phyloP scores from a whole-genome alignment of 1,140 invertebrate species.

The Lepidurus couesii region DNA sequence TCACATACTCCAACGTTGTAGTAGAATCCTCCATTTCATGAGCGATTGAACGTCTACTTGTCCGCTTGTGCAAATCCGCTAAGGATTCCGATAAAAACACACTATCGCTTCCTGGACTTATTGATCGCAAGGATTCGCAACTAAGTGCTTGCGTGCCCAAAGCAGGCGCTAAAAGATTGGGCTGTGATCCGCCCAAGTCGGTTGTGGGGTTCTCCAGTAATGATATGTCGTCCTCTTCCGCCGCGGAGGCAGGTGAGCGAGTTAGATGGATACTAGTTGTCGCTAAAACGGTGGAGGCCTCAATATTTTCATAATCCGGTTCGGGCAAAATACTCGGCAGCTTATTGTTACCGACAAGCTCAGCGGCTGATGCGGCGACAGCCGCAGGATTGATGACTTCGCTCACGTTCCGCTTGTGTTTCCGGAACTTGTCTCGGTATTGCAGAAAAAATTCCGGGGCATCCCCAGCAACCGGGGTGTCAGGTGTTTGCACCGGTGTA shows the following conservation, averaged over 20 bases:
- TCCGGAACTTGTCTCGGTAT: slow-evolving; percentile 46
- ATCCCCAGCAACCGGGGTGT: slow-evolving; percentile 25
- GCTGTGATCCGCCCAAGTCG: background rate
- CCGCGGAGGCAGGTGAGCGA: slow-evolving; percentile 18
- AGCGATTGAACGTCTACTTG: slow-evolving; percentile 44
- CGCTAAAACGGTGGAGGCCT: background rate
- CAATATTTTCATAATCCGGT: background rate
- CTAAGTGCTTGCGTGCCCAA: slow-evolving; percentile 44
- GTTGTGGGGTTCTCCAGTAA: background rate
- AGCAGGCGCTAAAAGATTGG: slow-evolving; percentile 24
- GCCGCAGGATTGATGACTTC: background rate
- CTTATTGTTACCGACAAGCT: background rate
- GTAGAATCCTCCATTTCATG: slow-evolving; percentile 20
- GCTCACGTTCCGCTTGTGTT: slow-evolving; percentile 52
- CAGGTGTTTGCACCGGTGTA: slow-evolving; percentile 41
- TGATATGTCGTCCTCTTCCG: background rate
- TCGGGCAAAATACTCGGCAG: background rate
- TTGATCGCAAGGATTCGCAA: slow-evolving; percentile 72
- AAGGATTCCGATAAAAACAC: slow-evolving; percentile 70
- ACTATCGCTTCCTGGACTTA: slow-evolving; percentile 78
- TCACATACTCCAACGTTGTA: slow-evolving; percentile 45
- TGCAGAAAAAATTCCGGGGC: background rate
- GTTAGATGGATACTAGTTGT: background rate
- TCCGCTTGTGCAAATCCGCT: slow-evolving; percentile 31
- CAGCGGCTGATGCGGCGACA: background rate